Percentiles rank a stretch among this genome's conserved stretches.
phyloP scores from a whole-genome alignment of 2,113 vertebrate genomes.

The Cranoglanis bouderius region DNA sequence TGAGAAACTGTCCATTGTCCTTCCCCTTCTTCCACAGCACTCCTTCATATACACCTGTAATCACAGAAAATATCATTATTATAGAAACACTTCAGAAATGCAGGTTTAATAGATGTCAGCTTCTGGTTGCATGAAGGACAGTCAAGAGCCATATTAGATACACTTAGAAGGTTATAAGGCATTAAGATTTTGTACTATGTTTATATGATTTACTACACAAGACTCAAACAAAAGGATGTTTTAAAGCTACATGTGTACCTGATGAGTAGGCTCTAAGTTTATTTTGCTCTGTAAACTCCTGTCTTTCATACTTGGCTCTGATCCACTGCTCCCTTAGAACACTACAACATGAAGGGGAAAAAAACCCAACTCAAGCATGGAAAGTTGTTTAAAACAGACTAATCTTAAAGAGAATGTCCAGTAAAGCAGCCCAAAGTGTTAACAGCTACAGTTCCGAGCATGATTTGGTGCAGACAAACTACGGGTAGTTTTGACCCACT shows the following conservation, averaged over 20 bases:
- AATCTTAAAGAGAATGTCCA: neutral
- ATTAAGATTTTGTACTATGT: neutral
- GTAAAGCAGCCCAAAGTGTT: neutral
- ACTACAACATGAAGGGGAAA: conserved; percentile 61
- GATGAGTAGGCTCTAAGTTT: conserved; percentile 71
- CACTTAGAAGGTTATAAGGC: neutral
- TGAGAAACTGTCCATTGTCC: conserved; percentile 71
- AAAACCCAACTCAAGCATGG: neutral
- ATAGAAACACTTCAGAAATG: neutral
- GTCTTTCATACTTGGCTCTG: conserved; percentile 88
- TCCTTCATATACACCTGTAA: conserved; percentile 70
- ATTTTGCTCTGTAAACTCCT: conserved; percentile 80
- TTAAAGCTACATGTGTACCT: conserved; percentile 71
- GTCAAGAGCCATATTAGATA: neutral
- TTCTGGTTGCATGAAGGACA: neutral
- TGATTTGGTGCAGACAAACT: neutral
- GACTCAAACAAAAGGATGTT: neutral
- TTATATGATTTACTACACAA: neutral
- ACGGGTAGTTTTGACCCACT: neutral
- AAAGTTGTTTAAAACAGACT: neutral
- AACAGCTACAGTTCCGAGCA: neutral
- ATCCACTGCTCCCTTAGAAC: conserved; percentile 91
- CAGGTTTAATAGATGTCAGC: neutral
- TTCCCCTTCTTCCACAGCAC: conserved; percentile 77
- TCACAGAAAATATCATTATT: conserved; percentile 7